Percentiles rank a stretch among this genome's conserved stretches.
These are phyloP conservation scores for Drosophila jambulina DNA, from an alignment of 1,140 invertebrate species.

Conservation along the genomic window DNA sequence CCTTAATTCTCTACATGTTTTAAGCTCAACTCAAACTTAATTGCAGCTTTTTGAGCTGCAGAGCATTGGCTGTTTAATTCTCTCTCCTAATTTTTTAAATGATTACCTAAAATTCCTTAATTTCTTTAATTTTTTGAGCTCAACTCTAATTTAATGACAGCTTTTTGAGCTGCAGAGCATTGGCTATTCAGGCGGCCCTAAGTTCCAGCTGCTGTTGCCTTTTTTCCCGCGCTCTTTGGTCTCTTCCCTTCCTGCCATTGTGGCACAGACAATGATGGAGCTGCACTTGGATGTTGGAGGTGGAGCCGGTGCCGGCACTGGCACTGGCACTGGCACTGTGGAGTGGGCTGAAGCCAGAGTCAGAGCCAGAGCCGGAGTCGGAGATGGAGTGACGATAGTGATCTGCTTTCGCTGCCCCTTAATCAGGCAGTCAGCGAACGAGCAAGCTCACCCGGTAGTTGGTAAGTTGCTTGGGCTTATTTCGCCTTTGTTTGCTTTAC, in stretches of 20 bases:
- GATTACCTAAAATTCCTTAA: too few relatives aligned
- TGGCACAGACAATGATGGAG: constrained; percentile 54
- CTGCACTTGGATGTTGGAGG: constrained; percentile 50
- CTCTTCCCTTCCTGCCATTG: constrained; percentile 70
- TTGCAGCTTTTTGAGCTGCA: not conserved
- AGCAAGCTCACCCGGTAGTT: constrained; percentile 44
- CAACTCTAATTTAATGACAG: not conserved
- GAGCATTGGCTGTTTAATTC: constrained; percentile 27
- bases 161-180: constrained; percentile 16
- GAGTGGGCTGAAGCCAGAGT: not conserved
- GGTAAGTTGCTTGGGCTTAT: constrained; percentile 24
- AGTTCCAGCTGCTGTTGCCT: constrained; percentile 7
- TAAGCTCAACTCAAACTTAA: not conserved
- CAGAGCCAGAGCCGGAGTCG: not conserved
- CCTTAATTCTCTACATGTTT: not conserved
- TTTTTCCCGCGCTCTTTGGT: constrained; percentile 23
- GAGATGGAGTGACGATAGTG: constrained; percentile 29
- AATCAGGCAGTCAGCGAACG: constrained; percentile 40
- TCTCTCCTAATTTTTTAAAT: not conserved
- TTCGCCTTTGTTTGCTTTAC: constrained; percentile 31
- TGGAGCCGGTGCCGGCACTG: constrained; percentile 18
- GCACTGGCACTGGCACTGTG: constrained; percentile 1
- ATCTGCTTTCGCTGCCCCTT: constrained; percentile 57
- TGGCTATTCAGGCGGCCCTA: not conserved
- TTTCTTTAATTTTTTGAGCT: not conserved